phyloP scores from a whole-genome alignment of 2,888 invertebrate genomes.

The Sesia bembeciformis region DNA sequence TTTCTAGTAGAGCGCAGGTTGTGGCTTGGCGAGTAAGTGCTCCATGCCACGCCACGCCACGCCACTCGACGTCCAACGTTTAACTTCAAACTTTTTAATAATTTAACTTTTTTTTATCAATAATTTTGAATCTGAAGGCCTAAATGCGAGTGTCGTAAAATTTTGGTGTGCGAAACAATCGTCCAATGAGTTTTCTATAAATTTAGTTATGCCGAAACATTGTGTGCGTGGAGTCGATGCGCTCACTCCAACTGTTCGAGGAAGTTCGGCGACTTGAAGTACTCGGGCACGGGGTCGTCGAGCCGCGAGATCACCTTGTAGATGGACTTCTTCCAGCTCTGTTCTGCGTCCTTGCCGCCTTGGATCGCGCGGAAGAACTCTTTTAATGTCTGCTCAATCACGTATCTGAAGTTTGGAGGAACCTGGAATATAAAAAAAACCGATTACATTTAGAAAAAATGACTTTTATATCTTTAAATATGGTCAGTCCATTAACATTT shows the following conservation, averaged over 20 bases:
- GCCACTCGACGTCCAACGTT: constrained; percentile 61
- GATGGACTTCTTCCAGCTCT: constrained; percentile 99
- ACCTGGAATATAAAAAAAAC: constrained; percentile 82
- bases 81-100: constrained; percentile 60
- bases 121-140: constrained; percentile 79
- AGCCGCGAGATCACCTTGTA: constrained; percentile 99
- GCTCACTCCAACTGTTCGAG: constrained; percentile 96
- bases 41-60: constrained; percentile 16
- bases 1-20: constrained; percentile 61
- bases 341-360: constrained; percentile 96
- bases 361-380: constrained; percentile 99
- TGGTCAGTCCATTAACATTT: too few relatives aligned
- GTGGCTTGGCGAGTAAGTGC: constrained; percentile 17
- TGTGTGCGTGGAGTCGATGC: constrained; percentile 40
- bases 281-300: constrained; percentile 99
- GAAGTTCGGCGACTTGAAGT: constrained; percentile 99
- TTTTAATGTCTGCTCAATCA: constrained; percentile 96
- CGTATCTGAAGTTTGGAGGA: constrained; percentile 96
- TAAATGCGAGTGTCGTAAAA: constrained; percentile 80
- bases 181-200: constrained; percentile 39
- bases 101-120: constrained; percentile 71
- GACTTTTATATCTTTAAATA: too few relatives aligned
- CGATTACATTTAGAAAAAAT: neutral
- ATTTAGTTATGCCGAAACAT: constrained; percentile 40
- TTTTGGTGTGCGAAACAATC: constrained; percentile 74